Base-by-base conservation (phyloP, 2,888 invertebrate species). In the Melanargia galathea region DNA sequence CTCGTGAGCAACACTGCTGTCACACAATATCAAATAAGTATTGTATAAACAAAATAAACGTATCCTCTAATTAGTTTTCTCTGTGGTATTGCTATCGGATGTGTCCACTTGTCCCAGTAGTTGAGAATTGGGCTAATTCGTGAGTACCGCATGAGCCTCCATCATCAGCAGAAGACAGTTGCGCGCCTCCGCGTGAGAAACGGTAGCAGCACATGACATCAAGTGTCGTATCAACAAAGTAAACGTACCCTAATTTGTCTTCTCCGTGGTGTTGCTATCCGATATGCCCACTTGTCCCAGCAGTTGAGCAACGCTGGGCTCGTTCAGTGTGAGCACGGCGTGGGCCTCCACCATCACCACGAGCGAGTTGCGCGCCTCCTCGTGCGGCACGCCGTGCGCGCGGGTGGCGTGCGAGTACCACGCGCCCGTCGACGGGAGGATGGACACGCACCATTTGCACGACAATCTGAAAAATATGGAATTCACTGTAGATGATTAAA, bases 321-420 rank as follows among this genome's bases (percentile, higher is more conserved):
- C 91, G 65, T 82, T 82, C 20, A 91, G 74, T 0, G 92, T 90
- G 1, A 94, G 81, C 0, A 94, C 94, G 24, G 93, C 93, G 61
- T 93, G 93, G 0, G 93, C 94, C 68, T 94, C 93, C 45, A 93
- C 93, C 84, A 94, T 90, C 13, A 94, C 93, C 35, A 93, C 90
- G 2, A 94, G 86, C 0, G 93, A 93, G 74, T 93, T 93, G 46
- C 93, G 85, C 0, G 93, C 94, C 65, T 93, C 93, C 62, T 87
- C 91, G 63, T 92, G 91, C 0, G 93, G 89, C 0, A 93, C 86
- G 30, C 92, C 92, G 77, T 94, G 94, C 2, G 90, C 77, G 10
- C 90, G 81, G 0, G 93, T 92, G 0, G 93, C 93, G 79, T 94
- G 94, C 0, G 87, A 82, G 72, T 93, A 92, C 94, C 94, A 94